Evolutionary conservation across 2,888 invertebrate genomes (phyloP).

Genomic region (Ceratothoa steindachneri): DNA sequence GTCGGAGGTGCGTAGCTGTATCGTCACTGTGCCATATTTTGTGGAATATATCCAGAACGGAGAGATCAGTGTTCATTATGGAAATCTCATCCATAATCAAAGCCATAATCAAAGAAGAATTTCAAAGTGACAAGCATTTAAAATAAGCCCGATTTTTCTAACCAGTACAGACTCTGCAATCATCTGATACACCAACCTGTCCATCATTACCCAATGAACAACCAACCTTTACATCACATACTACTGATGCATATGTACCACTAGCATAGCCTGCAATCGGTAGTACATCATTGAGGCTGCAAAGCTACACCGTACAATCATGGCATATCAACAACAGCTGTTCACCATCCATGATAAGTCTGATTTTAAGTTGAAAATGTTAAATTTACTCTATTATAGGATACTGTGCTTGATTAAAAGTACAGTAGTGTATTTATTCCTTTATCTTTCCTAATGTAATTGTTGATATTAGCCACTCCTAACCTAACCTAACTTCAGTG

Average conservation of each 20-base stretch:
- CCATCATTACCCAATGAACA: background rate
- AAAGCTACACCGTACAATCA: background rate
- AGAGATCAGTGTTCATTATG: constrained; percentile 6
- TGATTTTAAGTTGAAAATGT: background rate
- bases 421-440: too few relatives aligned
- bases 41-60: background rate
- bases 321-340: background rate
- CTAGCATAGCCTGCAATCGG: background rate
- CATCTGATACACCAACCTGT: background rate
- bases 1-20: background rate
- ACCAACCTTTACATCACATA: background rate
- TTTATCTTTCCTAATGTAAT: too few relatives aligned
- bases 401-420: background rate
- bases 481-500: background rate
- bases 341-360: constrained; percentile 4
- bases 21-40: background rate
- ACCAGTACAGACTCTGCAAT: background rate
- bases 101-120: too few relatives aligned
- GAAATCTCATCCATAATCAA: background rate
- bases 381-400: too few relatives aligned
- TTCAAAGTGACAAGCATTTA: background rate
- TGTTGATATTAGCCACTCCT: background rate
- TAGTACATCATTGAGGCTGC: background rate
- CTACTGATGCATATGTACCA: background rate
- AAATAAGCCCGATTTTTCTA: background rate